phyloP scores from a whole-genome alignment of 2,888 invertebrate genomes.

The Drosophila pegasa region DNA sequence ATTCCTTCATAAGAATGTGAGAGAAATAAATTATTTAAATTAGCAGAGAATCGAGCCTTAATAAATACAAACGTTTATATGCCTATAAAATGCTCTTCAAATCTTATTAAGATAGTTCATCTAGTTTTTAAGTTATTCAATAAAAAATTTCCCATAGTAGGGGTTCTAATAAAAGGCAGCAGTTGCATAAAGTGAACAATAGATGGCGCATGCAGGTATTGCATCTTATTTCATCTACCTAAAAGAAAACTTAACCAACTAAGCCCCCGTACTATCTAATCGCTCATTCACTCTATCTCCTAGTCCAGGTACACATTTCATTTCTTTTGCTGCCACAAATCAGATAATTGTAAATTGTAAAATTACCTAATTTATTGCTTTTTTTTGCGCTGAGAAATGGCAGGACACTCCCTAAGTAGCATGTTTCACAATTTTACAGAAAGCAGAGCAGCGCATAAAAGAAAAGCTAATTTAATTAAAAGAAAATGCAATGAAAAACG shows the following conservation, averaged over 20 bases:
- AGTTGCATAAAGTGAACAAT: not conserved
- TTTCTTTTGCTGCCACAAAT: not conserved
- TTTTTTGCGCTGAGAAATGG: slow-evolving; percentile 42
- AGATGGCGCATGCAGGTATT: too few species aligned
- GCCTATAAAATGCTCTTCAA: too few species aligned
- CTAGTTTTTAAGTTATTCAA: too few species aligned
- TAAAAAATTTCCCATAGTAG: too few species aligned
- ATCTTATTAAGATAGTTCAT: too few species aligned
- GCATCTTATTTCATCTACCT: too few species aligned
- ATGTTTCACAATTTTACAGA: slow-evolving; percentile 52
- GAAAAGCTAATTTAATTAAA: slow-evolving; percentile 80
- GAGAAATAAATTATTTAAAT: too few species aligned
- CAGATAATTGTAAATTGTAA: slow-evolving; percentile 34
- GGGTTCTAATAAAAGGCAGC: not conserved
- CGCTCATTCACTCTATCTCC: not conserved
- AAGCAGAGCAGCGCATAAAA: slow-evolving; percentile 73
- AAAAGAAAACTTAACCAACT: too few species aligned
- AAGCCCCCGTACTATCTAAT: too few species aligned
- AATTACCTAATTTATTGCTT: slow-evolving; percentile 43
- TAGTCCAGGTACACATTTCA: not conserved
- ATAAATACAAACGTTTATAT: too few species aligned
- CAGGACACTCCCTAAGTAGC: slow-evolving; percentile 54
- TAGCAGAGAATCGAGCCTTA: too few species aligned
- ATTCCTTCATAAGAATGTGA: not conserved
- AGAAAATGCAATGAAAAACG: slow-evolving; percentile 79